Evolutionary conservation across 2,113 vertebrate species (phyloP).

Genomic region (Zingel zingel): DNA sequence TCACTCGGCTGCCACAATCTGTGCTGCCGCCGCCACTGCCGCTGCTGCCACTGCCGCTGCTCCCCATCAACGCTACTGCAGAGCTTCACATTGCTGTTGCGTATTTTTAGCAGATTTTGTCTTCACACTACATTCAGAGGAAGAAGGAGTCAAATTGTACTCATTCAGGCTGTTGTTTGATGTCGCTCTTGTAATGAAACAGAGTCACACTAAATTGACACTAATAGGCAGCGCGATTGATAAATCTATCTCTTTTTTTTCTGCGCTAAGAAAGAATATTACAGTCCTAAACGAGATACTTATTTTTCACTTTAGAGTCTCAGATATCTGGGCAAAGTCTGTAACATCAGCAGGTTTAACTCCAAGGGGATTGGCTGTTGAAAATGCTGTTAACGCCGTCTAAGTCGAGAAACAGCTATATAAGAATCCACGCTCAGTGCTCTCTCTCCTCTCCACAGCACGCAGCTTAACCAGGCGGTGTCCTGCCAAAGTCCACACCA

Average conservation of each 20-base stretch:
- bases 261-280: conserved; percentile 17
- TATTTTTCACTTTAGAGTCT: conserved; percentile 38
- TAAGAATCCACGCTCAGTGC: conserved; percentile 38
- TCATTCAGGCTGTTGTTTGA: conserved; percentile 60
- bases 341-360: conserved; percentile 38
- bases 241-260: conserved; percentile 38
- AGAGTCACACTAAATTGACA: conserved; percentile 39
- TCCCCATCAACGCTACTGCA: conserved; percentile 38
- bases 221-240: conserved; percentile 22
- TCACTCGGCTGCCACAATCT: conserved; percentile 70
- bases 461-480: conserved; percentile 54
- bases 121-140: conserved; percentile 66
- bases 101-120: conserved; percentile 81
- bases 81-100: conserved; percentile 41
- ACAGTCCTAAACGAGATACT: conserved; percentile 21
- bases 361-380: conserved; percentile 44
- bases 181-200: conserved; percentile 49
- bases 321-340: conserved; percentile 38
- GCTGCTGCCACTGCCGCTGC: conserved; percentile 55
- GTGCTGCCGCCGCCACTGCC: conserved; percentile 44
- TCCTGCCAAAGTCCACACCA: conserved; percentile 94
- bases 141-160: conserved; percentile 50
- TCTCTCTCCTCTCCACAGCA: conserved; percentile 47
- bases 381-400: conserved; percentile 66
- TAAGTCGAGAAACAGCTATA: conserved; percentile 43